Conservation (phyloP, 1,140 invertebrate genomes). For the Neelides sp. region DNA sequence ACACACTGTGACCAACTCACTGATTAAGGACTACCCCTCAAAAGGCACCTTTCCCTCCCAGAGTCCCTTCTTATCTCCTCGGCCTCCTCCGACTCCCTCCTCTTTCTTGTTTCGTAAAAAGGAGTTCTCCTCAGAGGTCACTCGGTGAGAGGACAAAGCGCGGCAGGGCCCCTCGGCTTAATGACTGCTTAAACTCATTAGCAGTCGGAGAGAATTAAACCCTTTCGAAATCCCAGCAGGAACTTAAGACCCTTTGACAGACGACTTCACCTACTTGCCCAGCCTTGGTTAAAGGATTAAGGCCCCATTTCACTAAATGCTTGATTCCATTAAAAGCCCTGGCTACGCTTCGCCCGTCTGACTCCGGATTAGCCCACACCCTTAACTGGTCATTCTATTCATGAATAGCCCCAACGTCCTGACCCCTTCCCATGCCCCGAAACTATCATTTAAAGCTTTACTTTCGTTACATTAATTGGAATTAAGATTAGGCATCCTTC, state of each 20-base stretch:
- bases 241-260: constrained; percentile 20
- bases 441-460: no score
- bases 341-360: background rate
- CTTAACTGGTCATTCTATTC: no score
- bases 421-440: no score
- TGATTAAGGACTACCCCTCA: constrained; percentile 16
- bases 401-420: no score
- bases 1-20: constrained; percentile 26
- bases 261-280: background rate
- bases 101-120: constrained; percentile 8
- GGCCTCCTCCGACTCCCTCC: background rate
- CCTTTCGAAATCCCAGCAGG: constrained; percentile 22
- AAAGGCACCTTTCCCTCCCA: background rate
- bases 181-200: constrained; percentile 30
- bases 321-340: background rate
- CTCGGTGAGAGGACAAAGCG: constrained; percentile 6
- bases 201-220: constrained; percentile 21
- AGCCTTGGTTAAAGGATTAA: background rate
- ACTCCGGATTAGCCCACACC: background rate
- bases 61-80: background rate
- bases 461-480: no score
- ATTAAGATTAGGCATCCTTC: no score
- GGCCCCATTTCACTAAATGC: background rate
- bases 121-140: constrained; percentile 5
- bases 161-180: constrained; percentile 18